phyloP scores from a whole-genome alignment of 1,140 invertebrate species.

The Scaptodrosophila lebanonensis region DNA sequence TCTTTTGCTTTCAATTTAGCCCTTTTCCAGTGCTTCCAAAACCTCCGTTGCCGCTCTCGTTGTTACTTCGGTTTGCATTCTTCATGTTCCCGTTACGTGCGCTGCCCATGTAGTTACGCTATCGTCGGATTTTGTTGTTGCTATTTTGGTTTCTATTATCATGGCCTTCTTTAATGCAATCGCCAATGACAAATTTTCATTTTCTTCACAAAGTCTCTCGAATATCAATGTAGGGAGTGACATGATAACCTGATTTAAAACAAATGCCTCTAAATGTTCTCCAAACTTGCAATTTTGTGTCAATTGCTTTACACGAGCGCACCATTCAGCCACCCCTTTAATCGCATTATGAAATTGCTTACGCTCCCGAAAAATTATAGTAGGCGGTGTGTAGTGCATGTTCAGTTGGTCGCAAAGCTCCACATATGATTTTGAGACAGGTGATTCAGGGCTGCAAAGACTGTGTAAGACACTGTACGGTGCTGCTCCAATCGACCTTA shows the following conservation, averaged over 20 bases:
- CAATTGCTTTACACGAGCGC: slow-evolving; percentile 4
- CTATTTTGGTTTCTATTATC: slow-evolving; percentile 5
- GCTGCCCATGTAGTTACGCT: background rate
- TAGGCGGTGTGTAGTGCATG: slow-evolving; percentile 12
- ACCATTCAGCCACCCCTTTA: slow-evolving; percentile 4
- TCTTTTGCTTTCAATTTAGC: too few relatives aligned
- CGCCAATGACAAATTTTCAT: background rate
- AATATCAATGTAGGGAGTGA: too few relatives aligned
- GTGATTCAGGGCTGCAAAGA: slow-evolving; percentile 6
- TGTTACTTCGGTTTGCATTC: too few relatives aligned
- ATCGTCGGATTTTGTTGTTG: background rate
- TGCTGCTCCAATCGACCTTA: slow-evolving; percentile 7
- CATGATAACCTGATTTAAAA: too few relatives aligned
- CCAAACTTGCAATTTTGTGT: slow-evolving; percentile 6
- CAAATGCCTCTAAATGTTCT: too few relatives aligned
- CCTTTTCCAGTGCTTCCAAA: background rate
- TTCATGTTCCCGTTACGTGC: too few relatives aligned
- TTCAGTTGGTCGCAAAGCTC: slow-evolving; percentile 1
- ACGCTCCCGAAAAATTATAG: slow-evolving; percentile 12
- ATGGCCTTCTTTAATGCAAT: slow-evolving; percentile 5
- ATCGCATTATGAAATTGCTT: slow-evolving; percentile 6
- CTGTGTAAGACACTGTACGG: slow-evolving; percentile 3
- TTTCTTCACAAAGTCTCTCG: background rate
- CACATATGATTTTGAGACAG: slow-evolving; percentile 2
- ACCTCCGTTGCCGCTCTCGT: background rate